Percentiles rank a stretch among this genome's conserved stretches.
Evolutionary conservation across 2,797 vertebrate species (phyloP).

Genomic region (Lepidocolaptes lacrymiger): DNA sequence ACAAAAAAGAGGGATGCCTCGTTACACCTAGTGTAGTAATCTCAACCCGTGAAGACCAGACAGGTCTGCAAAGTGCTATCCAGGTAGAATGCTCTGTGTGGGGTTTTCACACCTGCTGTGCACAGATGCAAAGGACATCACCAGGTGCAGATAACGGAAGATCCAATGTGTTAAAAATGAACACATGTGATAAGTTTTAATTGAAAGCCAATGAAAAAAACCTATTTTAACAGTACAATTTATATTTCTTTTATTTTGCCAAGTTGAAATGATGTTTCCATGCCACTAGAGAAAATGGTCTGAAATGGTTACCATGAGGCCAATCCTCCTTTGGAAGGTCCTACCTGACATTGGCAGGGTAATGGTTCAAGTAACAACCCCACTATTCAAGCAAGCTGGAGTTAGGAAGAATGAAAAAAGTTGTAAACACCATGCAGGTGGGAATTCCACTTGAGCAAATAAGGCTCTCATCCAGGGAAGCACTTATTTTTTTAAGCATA

Average conservation of each 20-base stretch:
- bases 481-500: slow-evolving; percentile 46
- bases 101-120: background rate
- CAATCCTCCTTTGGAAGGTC: slow-evolving; percentile 42
- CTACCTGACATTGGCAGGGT: slow-evolving; percentile 58
- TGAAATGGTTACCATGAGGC: slow-evolving; percentile 55
- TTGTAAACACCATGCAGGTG: slow-evolving; percentile 36
- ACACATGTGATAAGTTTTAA: background rate
- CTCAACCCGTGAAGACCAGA: background rate
- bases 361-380: slow-evolving; percentile 68
- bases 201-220: background rate
- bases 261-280: slow-evolving; percentile 40
- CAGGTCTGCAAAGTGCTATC: background rate
- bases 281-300: slow-evolving; percentile 51
- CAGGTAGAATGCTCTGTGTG: background rate
- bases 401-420: slow-evolving; percentile 63
- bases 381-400: slow-evolving; percentile 68
- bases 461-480: slow-evolving; percentile 67
- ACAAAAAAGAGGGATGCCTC: background rate
- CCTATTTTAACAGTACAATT: slow-evolving; percentile 7
- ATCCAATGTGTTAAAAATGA: background rate
- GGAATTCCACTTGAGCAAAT: slow-evolving; percentile 70
- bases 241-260: background rate
- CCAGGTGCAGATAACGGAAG: slow-evolving; percentile 29
- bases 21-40: background rate
- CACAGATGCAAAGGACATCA: slow-evolving; percentile 14